Conservation (phyloP, 2,797 vertebrate genomes). For the Argentina silus region DNA sequence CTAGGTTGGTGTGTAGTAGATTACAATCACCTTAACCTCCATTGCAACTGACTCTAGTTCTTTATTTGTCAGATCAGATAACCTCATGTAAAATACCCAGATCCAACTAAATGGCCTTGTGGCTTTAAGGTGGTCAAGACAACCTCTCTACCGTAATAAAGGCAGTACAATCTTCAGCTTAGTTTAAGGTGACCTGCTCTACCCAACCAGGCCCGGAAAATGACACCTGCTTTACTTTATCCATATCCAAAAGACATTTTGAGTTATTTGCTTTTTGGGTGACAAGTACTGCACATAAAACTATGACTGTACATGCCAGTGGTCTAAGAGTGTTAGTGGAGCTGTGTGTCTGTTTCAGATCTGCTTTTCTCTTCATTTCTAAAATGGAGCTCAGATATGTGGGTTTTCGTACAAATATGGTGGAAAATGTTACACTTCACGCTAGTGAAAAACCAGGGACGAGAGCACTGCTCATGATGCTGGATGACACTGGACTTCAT, state of each 20-base stretch:
- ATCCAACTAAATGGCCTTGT: too few species aligned
- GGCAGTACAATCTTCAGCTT: too few species aligned
- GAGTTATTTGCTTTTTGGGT: too few species aligned
- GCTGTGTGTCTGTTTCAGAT: constrained; percentile 5
- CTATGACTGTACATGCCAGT: background rate
- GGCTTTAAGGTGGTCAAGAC: too few species aligned
- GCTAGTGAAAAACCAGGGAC: constrained; percentile 27
- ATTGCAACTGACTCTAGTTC: background rate
- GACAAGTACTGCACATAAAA: background rate
- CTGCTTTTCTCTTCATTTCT: constrained; percentile 1
- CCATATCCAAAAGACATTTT: too few species aligned
- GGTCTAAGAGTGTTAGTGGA: background rate
- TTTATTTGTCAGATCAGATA: background rate
- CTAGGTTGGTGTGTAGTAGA: background rate
- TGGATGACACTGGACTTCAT: constrained; percentile 37
- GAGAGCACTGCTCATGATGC: constrained; percentile 9
- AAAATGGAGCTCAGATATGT: constrained; percentile 4
- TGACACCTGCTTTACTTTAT: too few species aligned
- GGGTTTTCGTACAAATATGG: constrained; percentile 15
- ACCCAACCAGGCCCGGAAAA: too few species aligned
- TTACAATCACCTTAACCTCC: background rate
- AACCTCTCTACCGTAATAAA: too few species aligned
- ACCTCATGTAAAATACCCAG: background rate
- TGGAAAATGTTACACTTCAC: constrained; percentile 18
- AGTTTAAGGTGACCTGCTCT: too few species aligned